phyloP scores from a whole-genome alignment of 2,888 invertebrate species.

The Keiferia lycopersicella region DNA sequence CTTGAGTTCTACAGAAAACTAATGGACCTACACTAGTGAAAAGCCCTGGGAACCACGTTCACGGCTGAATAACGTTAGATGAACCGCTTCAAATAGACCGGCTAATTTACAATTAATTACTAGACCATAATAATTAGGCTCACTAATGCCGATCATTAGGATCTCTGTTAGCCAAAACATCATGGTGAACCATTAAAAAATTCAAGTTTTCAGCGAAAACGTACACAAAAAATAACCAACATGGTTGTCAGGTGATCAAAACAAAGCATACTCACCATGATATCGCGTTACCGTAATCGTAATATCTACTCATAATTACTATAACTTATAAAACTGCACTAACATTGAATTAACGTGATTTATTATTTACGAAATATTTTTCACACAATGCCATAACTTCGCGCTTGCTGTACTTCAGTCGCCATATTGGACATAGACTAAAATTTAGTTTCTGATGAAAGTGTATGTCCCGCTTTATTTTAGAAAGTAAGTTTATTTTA shows the following conservation, averaged over 20 bases:
- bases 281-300: conserved; percentile 79
- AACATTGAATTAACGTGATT: conserved; percentile 57
- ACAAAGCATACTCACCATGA: conserved; percentile 73
- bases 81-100: conserved; percentile 17
- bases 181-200: conserved; percentile 31
- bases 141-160: conserved; percentile 8
- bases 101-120: conserved; percentile 10
- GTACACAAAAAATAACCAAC: conserved; percentile 68
- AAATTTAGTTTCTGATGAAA: conserved; percentile 36
- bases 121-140: background rate
- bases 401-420: conserved; percentile 60
- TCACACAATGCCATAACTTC: conserved; percentile 71
- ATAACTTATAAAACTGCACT: conserved; percentile 57
- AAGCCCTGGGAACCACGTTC: conserved; percentile 11
- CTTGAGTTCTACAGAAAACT: background rate
- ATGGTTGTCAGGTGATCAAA: conserved; percentile 64
- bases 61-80: background rate
- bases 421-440: conserved; percentile 76
- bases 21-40: background rate
- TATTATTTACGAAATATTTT: conserved; percentile 58
- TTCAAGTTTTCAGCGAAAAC: conserved; percentile 52
- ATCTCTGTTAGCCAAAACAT: conserved; percentile 19
- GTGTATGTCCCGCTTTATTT: conserved; percentile 33
- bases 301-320: conserved; percentile 79
- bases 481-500: conserved; percentile 13